Evolutionary conservation across 2,888 invertebrate species (phyloP), one percentile per base, ranked within the genome.

Genomic region (Noctua janthina): DNA sequence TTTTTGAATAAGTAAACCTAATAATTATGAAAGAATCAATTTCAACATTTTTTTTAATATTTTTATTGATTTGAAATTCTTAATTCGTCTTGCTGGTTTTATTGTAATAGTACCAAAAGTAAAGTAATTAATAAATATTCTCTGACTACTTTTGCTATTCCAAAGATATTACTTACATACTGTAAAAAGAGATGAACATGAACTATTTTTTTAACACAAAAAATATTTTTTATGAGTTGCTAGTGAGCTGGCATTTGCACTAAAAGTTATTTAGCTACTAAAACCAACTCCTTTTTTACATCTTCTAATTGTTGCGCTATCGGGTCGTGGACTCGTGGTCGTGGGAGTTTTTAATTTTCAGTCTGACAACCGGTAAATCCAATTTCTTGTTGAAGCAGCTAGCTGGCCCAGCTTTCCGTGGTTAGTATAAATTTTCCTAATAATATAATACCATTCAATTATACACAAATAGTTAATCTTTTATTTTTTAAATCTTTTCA

Each of bases 341-440:
- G 39, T 39, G 88, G 88, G 88, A 81, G 74, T 49, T 72, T 77
- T 76, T 39, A 80, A 75, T 86, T 83, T 90, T 81, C 54, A 79
- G 70, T 88, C 87, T 88, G 87, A 89, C 87, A 89, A 83, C 79
- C 83, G 78, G 81, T 70, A 62, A 69, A 72, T 78, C 69, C 74
- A 82, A 74, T 87, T 66, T 81, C 83, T 74, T 75, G 69, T 77
- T 54, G 85, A 73, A 85, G 76, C 85, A 79, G 74, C 49, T 69
- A 64, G 76, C 43, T 71, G 68, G 56, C 59, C 74, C 71, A 64
- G 43, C 15, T 85, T 88, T 81, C n/a, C 23, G 78, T 83, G 88
- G 90, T 88, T 86, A 83, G 86, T 88, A 77, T 71, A 43, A 29
- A 49, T 74, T 81, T 70, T 69, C 23, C 29, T 23, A 13, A 20